These are phyloP conservation scores for Cathartes aura DNA, from an alignment of 2,113 vertebrate genomes.

Conservation along the genomic window DNA sequence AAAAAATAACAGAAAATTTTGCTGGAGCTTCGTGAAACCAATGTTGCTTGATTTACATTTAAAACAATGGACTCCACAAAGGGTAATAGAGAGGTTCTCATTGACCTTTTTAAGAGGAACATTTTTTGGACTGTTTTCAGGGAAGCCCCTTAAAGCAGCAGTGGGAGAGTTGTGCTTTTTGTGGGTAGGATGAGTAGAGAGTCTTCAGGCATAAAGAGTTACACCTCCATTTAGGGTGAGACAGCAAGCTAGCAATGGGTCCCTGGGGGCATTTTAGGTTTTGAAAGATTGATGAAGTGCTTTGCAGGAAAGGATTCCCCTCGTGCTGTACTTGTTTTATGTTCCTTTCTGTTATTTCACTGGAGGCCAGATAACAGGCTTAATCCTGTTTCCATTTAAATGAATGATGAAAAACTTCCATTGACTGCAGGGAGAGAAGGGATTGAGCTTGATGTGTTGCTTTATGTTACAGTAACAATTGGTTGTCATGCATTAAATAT, in stretches of 20 bases:
- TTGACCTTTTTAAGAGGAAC: not conserved
- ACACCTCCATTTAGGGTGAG: not conserved
- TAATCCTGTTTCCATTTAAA: conserved; percentile 40
- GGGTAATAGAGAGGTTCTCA: not conserved
- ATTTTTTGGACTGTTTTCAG: not conserved
- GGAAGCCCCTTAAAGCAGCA: not conserved
- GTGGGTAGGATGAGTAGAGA: not conserved
- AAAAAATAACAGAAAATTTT: not conserved
- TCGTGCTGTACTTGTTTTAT: not conserved
- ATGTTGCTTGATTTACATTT: not conserved
- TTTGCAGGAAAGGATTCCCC: conserved; percentile 29
- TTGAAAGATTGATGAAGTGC: conserved; percentile 49
- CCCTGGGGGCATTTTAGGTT: not conserved
- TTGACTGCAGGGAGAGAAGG: not conserved
- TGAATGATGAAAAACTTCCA: conserved; percentile 28
- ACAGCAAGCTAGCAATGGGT: not conserved
- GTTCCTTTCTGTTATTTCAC: conserved; percentile 40
- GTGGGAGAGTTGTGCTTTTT: not conserved
- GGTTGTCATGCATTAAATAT: not conserved
- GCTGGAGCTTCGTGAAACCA: not conserved
- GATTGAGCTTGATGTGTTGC: not conserved
- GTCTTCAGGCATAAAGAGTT: not conserved
- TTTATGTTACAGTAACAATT: not conserved
- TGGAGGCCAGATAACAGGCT: conserved; percentile 37
- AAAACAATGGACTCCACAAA: not conserved